Conservation (phyloP, 2,888 invertebrate species). For the Dynastes maya region DNA sequence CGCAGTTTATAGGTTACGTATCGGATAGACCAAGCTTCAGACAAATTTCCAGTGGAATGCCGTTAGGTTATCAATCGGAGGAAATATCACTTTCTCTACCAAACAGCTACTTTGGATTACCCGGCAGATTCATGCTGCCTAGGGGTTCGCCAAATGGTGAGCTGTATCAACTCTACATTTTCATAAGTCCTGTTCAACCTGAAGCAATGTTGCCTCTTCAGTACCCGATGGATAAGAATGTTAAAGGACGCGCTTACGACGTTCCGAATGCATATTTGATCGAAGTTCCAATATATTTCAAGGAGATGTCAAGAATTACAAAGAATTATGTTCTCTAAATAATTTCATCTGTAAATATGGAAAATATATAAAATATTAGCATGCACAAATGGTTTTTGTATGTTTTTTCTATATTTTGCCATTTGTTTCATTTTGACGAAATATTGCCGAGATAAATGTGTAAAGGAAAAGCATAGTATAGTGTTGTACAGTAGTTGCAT, state of each 20-base stretch:
- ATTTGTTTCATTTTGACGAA: too few relatives aligned
- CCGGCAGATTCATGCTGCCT: slow-evolving; percentile 76
- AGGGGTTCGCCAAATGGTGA: slow-evolving; percentile 79
- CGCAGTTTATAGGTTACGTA: slow-evolving; percentile 70
- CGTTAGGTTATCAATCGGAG: not conserved
- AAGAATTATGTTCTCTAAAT: not conserved
- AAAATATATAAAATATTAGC: slow-evolving; percentile 18
- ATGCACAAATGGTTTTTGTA: not conserved
- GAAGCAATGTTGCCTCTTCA: slow-evolving; percentile 72
- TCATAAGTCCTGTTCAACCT: slow-evolving; percentile 66
- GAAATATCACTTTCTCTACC: not conserved
- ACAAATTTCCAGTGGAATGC: slow-evolving; percentile 67
- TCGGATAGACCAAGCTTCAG: slow-evolving; percentile 78
- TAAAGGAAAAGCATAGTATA: too few relatives aligned
- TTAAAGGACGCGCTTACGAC: slow-evolving; percentile 68
- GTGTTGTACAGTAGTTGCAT: too few relatives aligned
- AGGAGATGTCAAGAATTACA: not conserved
- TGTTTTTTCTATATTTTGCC: too few relatives aligned
- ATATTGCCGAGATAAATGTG: too few relatives aligned
- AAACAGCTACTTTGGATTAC: not conserved
- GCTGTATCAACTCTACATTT: slow-evolving; percentile 72
- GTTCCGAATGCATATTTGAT: slow-evolving; percentile 80
- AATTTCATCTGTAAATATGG: not conserved
- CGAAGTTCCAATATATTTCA: slow-evolving; percentile 74
- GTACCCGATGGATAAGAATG: not conserved